Evolutionary conservation across 1,140 invertebrate species (phyloP), one percentile per base, ranked within the genome.

Genomic region (Hirudo medicinalis): DNA sequence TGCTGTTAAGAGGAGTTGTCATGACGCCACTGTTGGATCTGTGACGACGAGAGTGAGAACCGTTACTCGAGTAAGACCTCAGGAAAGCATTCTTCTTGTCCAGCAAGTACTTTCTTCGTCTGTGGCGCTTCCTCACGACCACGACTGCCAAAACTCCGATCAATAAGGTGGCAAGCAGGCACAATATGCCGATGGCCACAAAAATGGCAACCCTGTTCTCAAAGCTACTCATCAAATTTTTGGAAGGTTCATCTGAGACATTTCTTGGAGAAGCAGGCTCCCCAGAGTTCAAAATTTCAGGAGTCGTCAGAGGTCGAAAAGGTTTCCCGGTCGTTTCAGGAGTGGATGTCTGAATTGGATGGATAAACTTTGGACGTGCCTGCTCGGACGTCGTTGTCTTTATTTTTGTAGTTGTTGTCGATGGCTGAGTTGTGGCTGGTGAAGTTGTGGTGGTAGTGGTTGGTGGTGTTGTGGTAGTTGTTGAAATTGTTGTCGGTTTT

Each of bases 1-100:
- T 25, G 57, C 57, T 63, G 57, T 22, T 63, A 32, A 63, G 57
- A 22, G 57, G 57, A n/a, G 57, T 63, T 11, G 57, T 63, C 29
- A 63, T 11, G 22, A 63, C 4, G 11, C 57, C 57, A 11, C 57
- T 63, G 57, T 63, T 63, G 57, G 57, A 63, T 20, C 57, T 63
- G 11, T 25, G 22, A 13, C 57, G 22, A 9, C 57, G 57, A 32
- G 22, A 22, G 29, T 11, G 29, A 32, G 57, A 63, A 13, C 57
- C 57, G 29, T 63, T 63, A 9, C 29, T 63, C 9, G 57, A 32
- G 29, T 25, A 63, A 1, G 57, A 63, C 19, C 29, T 63, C 57
- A 63, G 29, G 57, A 25, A 63, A 25, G 57, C 57, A 32, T 63
- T 32, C 11, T 32, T 22, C 29, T 63, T 63, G 22, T 63, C 29